phyloP scores from a whole-genome alignment of 2,888 invertebrate genomes.

The Thera obeliscata region DNA sequence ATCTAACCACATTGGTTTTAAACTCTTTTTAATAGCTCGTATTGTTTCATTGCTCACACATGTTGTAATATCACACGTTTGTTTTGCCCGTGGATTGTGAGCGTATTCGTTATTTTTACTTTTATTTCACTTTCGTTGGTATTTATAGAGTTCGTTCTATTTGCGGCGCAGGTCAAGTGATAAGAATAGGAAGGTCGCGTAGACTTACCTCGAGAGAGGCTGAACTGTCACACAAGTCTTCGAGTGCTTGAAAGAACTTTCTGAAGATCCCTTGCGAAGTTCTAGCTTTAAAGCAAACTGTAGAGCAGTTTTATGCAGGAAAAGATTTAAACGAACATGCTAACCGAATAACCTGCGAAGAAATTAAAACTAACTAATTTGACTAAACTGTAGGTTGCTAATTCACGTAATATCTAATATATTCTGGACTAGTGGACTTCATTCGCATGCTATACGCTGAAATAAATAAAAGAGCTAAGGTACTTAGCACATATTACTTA shows the following conservation, averaged over 20 bases:
- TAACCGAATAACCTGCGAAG: not conserved
- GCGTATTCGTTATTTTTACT: conserved; percentile 11
- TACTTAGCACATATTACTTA: not conserved
- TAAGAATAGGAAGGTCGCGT: conserved; percentile 19
- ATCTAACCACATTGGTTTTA: conserved; percentile 30
- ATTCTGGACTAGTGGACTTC: not conserved
- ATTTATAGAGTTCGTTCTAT: conserved; percentile 13
- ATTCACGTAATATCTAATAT: not conserved
- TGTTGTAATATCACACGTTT: conserved; percentile 35
- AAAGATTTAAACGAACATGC: not conserved
- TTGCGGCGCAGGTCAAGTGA: conserved; percentile 21
- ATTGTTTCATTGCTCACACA: conserved; percentile 38
- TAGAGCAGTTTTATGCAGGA: not conserved
- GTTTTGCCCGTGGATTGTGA: conserved; percentile 32
- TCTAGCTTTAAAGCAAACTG: not conserved
- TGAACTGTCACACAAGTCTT: not conserved
- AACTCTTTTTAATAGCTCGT: conserved; percentile 36
- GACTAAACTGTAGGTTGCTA: not conserved
- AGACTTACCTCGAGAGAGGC: conserved; percentile 8
- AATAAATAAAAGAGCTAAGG: not conserved
- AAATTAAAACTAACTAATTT: not conserved
- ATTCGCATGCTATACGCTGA: too few species aligned
- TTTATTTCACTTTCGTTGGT: conserved; percentile 19
- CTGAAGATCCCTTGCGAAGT: not conserved
- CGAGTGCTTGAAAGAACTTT: conserved; percentile 4